Evolutionary conservation across 2,113 vertebrate species (phyloP), one percentile per base, ranked within the genome.

Genomic region (Picathartes gymnocephalus): DNA sequence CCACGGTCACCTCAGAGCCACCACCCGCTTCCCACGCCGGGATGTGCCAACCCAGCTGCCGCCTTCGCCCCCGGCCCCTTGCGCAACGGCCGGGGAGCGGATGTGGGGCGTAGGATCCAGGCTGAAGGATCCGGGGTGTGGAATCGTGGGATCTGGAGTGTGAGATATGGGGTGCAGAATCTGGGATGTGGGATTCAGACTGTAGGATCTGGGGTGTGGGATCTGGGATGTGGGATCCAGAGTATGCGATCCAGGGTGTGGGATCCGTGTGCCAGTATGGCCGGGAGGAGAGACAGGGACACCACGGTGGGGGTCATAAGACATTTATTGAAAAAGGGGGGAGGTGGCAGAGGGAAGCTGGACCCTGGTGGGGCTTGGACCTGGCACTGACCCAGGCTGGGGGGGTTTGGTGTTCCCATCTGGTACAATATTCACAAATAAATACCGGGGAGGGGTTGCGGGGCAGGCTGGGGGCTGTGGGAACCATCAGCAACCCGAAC

Each of bases 161-260:
- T 6, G 2, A 35, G 8, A 16, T 78, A 0, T 4, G 3, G 44
- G 3, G 4, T 62, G 66, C 11, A 22, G 27, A 7, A 56, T 27
- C 13, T 1, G 3, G 33, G 2, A 13, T 42, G 37, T 1, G 4
- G 39, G 6, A 30, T 44, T 0, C 3, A 3, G 60, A 11, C 3
- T 23, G 37, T 15, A 3, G 37, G 9, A 73, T 54, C 1, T 1
- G 4, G 22, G 3, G 15, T 28, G 45, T 7, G 4, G 16, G 17
- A 57, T 74, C 15, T 8, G 2, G n/a, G 28, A 6, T 22, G 22
- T 11, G 10, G 42, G 50, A 44, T 61, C 27, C 31, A 7, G 31
- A 3, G 10, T 9, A 3, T 8, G 7, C 22, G 45, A 15, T 6
- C 31, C 15, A 11, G 20, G 17, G 4, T 33, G 27, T 24, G 18